Percentiles rank a stretch among this genome's conserved stretches.
phyloP scores from a whole-genome alignment of 2,888 invertebrate species.

The Minunthozetes semirufus region DNA sequence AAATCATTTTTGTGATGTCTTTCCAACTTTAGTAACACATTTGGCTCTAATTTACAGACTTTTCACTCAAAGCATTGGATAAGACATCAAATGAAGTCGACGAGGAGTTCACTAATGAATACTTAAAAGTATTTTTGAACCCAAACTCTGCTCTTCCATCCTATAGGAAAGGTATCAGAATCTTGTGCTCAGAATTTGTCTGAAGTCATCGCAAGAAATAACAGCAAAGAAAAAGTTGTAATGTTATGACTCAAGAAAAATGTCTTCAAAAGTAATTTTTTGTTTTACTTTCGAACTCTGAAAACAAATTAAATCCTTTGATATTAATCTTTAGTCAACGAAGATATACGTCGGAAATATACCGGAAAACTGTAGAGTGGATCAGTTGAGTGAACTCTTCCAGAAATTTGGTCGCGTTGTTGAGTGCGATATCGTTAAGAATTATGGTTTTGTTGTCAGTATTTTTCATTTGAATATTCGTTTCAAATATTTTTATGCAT shows the following conservation, averaged over 20 bases:
- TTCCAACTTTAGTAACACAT: slow-evolving; percentile 7
- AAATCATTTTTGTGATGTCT: slow-evolving; percentile 25
- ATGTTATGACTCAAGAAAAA: not conserved
- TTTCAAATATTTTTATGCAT: not conserved
- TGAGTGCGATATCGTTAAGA: slow-evolving; percentile 43
- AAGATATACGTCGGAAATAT: slow-evolving; percentile 43
- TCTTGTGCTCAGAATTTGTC: too few species aligned
- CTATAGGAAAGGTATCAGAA: too few species aligned
- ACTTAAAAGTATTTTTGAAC: not conserved
- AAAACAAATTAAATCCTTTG: not conserved
- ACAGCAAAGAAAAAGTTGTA: not conserved
- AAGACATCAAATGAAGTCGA: not conserved
- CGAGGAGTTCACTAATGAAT: not conserved
- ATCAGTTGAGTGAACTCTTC: slow-evolving; percentile 41
- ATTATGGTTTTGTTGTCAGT: slow-evolving; percentile 43
- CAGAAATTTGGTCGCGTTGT: slow-evolving; percentile 42
- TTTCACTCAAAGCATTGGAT: not conserved
- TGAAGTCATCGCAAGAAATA: too few species aligned
- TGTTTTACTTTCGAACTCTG: not conserved
- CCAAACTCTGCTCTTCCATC: too few species aligned
- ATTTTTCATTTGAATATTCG: not conserved
- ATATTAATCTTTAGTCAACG: slow-evolving; percentile 31
- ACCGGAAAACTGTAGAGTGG: slow-evolving; percentile 40
- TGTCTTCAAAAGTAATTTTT: not conserved
- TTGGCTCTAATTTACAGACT: slow-evolving; percentile 16